These are phyloP conservation scores for Chalcosyrphus nemorum DNA, from an alignment of 2,888 invertebrate species.

Conservation along the genomic window DNA sequence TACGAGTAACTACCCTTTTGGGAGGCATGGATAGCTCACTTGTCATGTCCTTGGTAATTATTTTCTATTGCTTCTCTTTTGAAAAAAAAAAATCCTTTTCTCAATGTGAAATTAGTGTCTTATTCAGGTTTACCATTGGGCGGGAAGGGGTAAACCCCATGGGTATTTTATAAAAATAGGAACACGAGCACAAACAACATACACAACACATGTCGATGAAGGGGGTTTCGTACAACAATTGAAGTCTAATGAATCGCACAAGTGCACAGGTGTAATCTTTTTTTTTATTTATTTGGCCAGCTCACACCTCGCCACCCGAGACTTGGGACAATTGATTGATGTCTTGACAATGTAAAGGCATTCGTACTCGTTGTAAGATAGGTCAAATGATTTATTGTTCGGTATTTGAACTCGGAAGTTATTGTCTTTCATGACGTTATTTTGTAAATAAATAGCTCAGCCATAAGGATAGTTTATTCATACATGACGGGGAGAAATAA, in stretches of 20 bases:
- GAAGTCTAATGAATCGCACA: constrained; percentile 30
- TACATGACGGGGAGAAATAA: background rate
- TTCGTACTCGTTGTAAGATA: constrained; percentile 10
- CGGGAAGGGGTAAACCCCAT: background rate
- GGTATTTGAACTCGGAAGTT: constrained; percentile 27
- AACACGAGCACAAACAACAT: background rate
- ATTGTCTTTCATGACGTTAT: background rate
- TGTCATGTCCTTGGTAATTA: constrained; percentile 32
- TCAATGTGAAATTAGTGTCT: constrained; percentile 31
- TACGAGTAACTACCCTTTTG: background rate
- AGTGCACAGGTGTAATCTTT: constrained; percentile 42
- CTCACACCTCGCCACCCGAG: background rate
- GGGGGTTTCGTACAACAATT: background rate
- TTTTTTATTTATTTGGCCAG: background rate
- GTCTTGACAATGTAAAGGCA: background rate
- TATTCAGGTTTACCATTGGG: background rate
- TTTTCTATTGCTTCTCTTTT: constrained; percentile 25
- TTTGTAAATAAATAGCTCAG: background rate
- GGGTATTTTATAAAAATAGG: background rate
- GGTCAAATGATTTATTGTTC: constrained; percentile 28
- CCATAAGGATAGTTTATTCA: background rate
- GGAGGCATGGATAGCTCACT: background rate
- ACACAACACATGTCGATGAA: background rate
- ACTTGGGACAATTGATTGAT: constrained; percentile 43
- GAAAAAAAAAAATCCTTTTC: constrained; percentile 9